Evolutionary conservation across 1,140 invertebrate species (phyloP), one percentile per base, ranked within the genome.

Genomic region (Chlorops oryzae): DNA sequence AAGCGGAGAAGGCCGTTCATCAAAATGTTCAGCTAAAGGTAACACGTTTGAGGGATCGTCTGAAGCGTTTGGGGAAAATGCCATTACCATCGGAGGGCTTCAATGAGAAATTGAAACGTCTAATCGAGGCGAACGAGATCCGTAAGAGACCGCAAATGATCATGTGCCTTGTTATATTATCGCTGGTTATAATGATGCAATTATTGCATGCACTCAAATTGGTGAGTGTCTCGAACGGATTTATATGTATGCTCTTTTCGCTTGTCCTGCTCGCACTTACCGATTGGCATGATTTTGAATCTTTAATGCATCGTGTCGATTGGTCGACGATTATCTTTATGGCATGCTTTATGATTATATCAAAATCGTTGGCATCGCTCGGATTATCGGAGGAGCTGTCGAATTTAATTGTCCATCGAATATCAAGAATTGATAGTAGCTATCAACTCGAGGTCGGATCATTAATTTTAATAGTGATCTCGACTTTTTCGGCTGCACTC

Each of bases 241-340:
- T 86, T 87, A 87, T 85, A 5, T 84, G 88, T 0, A 68, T 92
- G 3, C 67, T 90, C 3, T 88, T 87, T 1, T 84, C 84, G 0
- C 61, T 89, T 10, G 62, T 87, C 1, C 67, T 86, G 3, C 70
- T 92, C 0, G 75, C 90, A 4, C 59, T 91, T 32, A 80, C 86
- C 1, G 86, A 90, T 56, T 75, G 75, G 13, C 77, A 82, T 17
- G 85, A 91, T 61, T 62, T 92, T 18, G 88, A 91, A 59, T 81
- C 81, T 2, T 77, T 92, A 15, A 73, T 92, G 45, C 78, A 81
- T 0, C 76, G 86, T 51, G 85, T 92, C 0, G 90, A 92, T 68
- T 91, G 88, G 88, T 83, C 83, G 3, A 91, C 88, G 2, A 72
- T 92, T 1, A 70, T 91, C n/a, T 92, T 92, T 70, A 91, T 92